Base-by-base conservation (phyloP, 2,113 vertebrate species). In the Paramormyrops kingsleyae region DNA sequence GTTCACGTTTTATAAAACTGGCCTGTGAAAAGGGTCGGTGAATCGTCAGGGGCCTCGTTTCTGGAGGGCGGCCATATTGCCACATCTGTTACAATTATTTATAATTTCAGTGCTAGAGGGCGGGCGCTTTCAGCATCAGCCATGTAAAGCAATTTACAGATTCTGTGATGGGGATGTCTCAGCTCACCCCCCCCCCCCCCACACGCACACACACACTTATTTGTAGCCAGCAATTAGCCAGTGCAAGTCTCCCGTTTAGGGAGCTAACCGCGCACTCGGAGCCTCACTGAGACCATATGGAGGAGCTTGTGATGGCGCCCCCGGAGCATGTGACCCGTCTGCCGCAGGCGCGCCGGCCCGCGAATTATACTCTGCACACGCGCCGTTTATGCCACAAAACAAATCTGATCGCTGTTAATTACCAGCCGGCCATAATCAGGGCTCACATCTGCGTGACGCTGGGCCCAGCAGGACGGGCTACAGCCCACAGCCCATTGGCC, bases 1-100 rank as follows among this genome's bases (percentile, higher is more conserved):
- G 98, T 99, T 99, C 98, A 98, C 98, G 97, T 99, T 99, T 99
- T 99, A 99, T 99, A 99, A 99, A 99, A 99, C 99, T 99, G 98
- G 98, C 97, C 98, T 99, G 98, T 99, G 98, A 99, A 98, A 98
- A 93, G 85, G 97, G 97, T 98, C 97, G 98, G 97, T 97, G 98
- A 99, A 99, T 99, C 98, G 99, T 98, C 98, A 97, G 97, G 98
- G 98, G 98, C 97, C 98, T 99, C 97, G 95, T 99, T 98, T 98
- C 97, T 99, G 98, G 98, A 98, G 97, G 96, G 97, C 96, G 96
- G 98, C 97, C 98, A 99, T 98, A 99, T 97, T 99, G 98, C 97
- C 97, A 97, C 98, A 99, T 99, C 98, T 99, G 98, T 98, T 99
- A 99, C 98, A 99, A 99, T 99, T 99, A 99, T 98, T 99, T 99